A percentile compares a stretch with the other conserved stretches of the same genome.
Conservation (phyloP, 2,797 vertebrate species). For the Enteromius mattozi region DNA sequence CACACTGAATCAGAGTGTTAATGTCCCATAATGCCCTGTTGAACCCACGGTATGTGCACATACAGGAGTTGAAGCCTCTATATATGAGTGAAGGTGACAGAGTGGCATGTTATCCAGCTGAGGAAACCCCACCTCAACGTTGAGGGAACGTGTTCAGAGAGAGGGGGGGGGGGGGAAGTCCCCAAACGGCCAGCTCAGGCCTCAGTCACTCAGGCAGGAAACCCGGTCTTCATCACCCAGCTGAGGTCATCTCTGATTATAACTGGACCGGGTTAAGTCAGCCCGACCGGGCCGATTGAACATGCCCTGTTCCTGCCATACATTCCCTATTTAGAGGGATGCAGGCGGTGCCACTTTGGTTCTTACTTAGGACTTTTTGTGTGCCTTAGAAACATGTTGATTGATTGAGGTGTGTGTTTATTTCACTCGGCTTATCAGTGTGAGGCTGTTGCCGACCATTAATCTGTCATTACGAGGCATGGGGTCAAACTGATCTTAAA, state of each 20-base stretch:
- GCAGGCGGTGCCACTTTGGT: slow-evolving; percentile 24
- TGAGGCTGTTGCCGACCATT: slow-evolving; percentile 12
- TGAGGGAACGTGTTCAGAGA: slow-evolving; percentile 61
- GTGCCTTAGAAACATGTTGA: slow-evolving; percentile 38
- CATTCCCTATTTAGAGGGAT: slow-evolving; percentile 46
- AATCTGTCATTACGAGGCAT: slow-evolving; percentile 41
- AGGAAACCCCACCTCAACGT: slow-evolving; percentile 82
- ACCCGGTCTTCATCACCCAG: slow-evolving; percentile 52
- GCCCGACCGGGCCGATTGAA: slow-evolving; percentile 10
- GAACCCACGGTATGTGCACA: slow-evolving; percentile 23
- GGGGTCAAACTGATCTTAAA: slow-evolving; percentile 25
- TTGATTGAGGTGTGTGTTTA: slow-evolving; percentile 45
- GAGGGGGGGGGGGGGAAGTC: slow-evolving; percentile 70
- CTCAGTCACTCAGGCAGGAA: slow-evolving; percentile 51
- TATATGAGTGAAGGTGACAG: slow-evolving; percentile 49
- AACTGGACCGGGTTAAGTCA: slow-evolving; percentile 47
- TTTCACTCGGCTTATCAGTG: slow-evolving; percentile 43
- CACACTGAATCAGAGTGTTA: neutral
- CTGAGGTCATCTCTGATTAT: slow-evolving; percentile 63
- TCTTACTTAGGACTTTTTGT: slow-evolving; percentile 49
- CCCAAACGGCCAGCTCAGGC: slow-evolving; percentile 59
- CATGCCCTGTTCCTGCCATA: slow-evolving; percentile 48
- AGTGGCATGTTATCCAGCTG: slow-evolving; percentile 44
- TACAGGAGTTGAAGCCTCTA: slow-evolving; percentile 24
- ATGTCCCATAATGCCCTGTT: slow-evolving; percentile 12